These are phyloP conservation scores for Torymus auratus DNA, from an alignment of 2,888 invertebrate genomes.

Conservation along the genomic window DNA sequence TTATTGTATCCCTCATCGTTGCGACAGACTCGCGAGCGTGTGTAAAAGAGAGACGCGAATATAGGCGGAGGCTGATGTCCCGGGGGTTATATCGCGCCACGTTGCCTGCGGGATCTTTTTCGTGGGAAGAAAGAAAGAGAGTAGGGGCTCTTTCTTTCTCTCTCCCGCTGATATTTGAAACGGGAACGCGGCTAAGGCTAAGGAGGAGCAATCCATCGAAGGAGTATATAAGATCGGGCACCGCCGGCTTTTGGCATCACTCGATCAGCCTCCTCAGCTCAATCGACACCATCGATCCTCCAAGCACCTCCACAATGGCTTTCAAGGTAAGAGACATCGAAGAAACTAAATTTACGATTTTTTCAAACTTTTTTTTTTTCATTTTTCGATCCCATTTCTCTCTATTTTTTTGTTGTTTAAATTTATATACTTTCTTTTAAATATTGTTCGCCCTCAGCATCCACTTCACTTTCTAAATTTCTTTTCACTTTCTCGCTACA, in stretches of 20 bases:
- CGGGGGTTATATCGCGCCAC: conserved; percentile 28
- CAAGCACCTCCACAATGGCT: conserved; percentile 33
- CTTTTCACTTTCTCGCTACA: not conserved
- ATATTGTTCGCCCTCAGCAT: not conserved
- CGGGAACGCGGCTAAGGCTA: conserved; percentile 20
- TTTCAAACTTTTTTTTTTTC: not conserved
- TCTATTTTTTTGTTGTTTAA: not conserved
- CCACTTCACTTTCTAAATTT: not conserved
- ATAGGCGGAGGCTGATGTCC: conserved; percentile 5
- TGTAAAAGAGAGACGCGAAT: conserved; percentile 5
- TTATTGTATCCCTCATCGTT: not conserved
- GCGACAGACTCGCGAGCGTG: not conserved
- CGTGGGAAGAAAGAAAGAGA: conserved; percentile 2
- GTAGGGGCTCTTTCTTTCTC: not conserved
- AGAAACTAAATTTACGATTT: not conserved
- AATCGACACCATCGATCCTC: not conserved
- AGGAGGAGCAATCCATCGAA: not conserved
- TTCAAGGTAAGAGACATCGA: conserved; percentile 37
- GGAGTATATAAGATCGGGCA: conserved; percentile 46
- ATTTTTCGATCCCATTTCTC: not conserved
- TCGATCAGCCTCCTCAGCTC: conserved; percentile 32
- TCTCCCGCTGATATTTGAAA: not conserved
- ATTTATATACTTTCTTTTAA: not conserved
- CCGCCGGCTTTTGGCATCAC: conserved; percentile 26
- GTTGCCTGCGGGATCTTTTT: conserved; percentile 39